Base-by-base conservation (phyloP, 2,113 vertebrate genomes). In the Cynoglossus semilaevis region DNA sequence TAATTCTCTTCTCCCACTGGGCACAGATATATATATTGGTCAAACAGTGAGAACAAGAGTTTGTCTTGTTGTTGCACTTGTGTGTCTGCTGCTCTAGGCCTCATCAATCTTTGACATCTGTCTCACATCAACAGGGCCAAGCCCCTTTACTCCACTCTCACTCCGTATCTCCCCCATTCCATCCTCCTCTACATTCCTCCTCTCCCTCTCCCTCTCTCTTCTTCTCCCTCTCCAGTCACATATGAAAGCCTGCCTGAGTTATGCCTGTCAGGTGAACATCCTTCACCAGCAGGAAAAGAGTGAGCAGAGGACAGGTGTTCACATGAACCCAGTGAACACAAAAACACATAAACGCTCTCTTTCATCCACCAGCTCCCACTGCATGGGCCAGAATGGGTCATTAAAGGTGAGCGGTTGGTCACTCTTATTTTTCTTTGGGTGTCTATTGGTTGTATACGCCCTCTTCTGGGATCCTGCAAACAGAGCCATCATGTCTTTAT, bases 371-470 rank as follows among this genome's bases (percentile, higher is more conserved):
- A 91, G 84, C 85, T 93, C 87, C 84, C 88, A 91, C 81, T 88
- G 81, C 85, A 87, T 55, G 84, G 90, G 88, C 89, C 93, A 93
- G 70, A 89, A 92, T 72, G 92, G 92, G 88, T 94, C 93, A 89
- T 93, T 94, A 91, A 93, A 93, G 88, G 92, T 83, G 89, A 93
- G 90, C 85, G 78, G 81, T 74, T 86, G 87, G 86, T 80, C 83
- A 51, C 63, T 81, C 62, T 15, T 58, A 14, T 56, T 69, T 61
- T 83, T 70, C 67, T 69, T 47, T n/a, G 63, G 48, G 57, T 56
- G 69, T 51, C 67, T 73, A 74, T 80, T 68, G 67, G 70, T 58
- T 65, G 53, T 47, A 74, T 36, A 52, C 37, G 64, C 48, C 34
- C 38, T 80, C 81, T 66, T 73, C 58, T 52, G 65, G 62, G 70